Percentiles rank a stretch among this genome's conserved stretches.
These are phyloP conservation scores for Macquaria australasica DNA, from an alignment of 2,113 vertebrate species.

Conservation along the genomic window DNA sequence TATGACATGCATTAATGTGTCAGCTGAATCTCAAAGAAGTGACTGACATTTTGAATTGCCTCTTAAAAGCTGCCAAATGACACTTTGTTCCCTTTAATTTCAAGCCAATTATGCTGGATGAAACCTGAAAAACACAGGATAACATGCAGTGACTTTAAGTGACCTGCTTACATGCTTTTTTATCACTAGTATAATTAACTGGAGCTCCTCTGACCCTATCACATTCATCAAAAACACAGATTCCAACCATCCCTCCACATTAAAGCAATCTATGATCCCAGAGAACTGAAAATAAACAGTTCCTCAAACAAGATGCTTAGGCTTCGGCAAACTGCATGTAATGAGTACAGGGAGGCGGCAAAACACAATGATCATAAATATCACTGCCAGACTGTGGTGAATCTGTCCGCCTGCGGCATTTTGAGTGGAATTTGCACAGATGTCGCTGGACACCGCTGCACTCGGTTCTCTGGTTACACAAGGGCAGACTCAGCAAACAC, in stretches of 20 bases:
- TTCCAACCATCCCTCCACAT: slow-evolving; percentile 7
- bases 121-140: neutral
- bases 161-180: slow-evolving; percentile 7
- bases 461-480: slow-evolving; percentile 50
- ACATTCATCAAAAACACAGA: slow-evolving; percentile 1
- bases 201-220: neutral
- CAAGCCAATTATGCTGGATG: neutral
- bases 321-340: slow-evolving; percentile 39
- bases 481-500: slow-evolving; percentile 59
- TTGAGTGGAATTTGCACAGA: slow-evolving; percentile 76
- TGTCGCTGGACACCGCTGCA: slow-evolving; percentile 47
- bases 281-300: slow-evolving; percentile 33
- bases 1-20: slow-evolving; percentile 37
- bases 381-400: slow-evolving; percentile 29
- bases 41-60: slow-evolving; percentile 12
- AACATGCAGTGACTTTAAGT: neutral
- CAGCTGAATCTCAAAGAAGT: slow-evolving; percentile 4
- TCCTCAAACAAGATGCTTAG: slow-evolving; percentile 48
- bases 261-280: slow-evolving; percentile 11
- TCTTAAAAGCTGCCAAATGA: slow-evolving; percentile 25
- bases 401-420: slow-evolving; percentile 42
- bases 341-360: slow-evolving; percentile 44
- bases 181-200: slow-evolving; percentile 5
- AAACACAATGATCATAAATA: slow-evolving; percentile 46
- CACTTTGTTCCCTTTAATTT: slow-evolving; percentile 9